These are phyloP conservation scores for Sparidentex hasta DNA, from an alignment of 2,797 vertebrate species.

Conservation along the genomic window DNA sequence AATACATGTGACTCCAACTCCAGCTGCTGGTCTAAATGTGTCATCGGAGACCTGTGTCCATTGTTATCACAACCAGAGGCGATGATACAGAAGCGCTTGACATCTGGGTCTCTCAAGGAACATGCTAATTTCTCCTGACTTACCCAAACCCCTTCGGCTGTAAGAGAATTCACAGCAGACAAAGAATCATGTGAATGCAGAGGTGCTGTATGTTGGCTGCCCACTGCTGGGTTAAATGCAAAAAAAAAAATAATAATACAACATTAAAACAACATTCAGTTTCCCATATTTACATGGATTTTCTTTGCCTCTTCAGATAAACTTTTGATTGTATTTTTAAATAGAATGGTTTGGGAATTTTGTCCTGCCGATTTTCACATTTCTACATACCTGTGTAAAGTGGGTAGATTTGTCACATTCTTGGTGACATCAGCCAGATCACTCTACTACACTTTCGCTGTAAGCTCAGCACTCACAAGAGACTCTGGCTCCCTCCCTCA, in stretches of 20 bases:
- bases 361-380: no score
- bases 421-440: background rate
- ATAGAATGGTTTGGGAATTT: no score
- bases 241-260: no score
- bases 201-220: no score
- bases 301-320: no score
- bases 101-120: constrained; percentile 20
- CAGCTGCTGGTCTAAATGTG: constrained; percentile 17
- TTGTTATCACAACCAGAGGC: constrained; percentile 35
- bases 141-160: background rate
- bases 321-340: no score
- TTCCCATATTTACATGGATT: no score
- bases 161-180: constrained; percentile 1
- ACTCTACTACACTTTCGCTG: no score
- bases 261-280: no score
- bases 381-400: background rate
- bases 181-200: background rate
- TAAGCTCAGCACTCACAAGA: no score
- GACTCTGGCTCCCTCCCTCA: no score
- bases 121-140: constrained; percentile 28
- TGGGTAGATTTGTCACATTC: background rate
- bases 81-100: background rate
- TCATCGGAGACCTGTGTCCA: constrained; percentile 20
- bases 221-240: no score
- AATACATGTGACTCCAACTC: background rate